phyloP scores from a whole-genome alignment of 2,113 vertebrate species.

The Peucedramus taeniatus region DNA sequence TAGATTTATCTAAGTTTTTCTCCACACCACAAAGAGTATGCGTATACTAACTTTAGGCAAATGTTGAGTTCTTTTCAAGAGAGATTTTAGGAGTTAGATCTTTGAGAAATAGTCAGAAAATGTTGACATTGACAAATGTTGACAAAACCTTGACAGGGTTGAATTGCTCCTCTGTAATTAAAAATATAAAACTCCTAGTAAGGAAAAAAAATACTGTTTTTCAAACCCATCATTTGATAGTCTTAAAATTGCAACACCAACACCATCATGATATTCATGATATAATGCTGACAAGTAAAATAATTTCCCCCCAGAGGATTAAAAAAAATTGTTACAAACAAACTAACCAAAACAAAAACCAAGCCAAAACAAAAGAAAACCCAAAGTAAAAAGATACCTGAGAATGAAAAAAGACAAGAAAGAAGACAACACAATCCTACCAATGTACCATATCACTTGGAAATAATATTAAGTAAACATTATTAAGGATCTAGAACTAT shows the following conservation, averaged over 20 bases:
- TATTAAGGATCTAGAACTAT: background rate
- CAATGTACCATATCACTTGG: background rate
- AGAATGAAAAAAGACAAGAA: background rate
- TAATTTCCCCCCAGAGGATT: background rate
- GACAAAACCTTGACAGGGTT: background rate
- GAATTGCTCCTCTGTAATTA: background rate
- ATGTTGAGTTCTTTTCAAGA: background rate
- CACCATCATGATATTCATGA: background rate
- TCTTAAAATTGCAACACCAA: background rate
- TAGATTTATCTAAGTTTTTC: background rate
- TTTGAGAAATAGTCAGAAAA: background rate
- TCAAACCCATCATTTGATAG: background rate
- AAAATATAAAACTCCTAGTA: background rate
- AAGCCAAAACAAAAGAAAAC: background rate
- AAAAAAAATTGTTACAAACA: background rate
- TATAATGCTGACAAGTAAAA: background rate
- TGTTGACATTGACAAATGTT: too few species aligned
- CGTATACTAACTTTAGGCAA: background rate
- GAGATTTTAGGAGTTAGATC: background rate
- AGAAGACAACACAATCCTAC: background rate
- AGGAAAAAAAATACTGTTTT: background rate
- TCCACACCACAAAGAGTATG: background rate
- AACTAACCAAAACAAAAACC: background rate
- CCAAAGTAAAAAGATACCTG: background rate
- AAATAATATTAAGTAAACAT: background rate